These are phyloP conservation scores for Chromobotia macracanthus DNA, from an alignment of 2,797 vertebrate genomes.

Conservation along the genomic window DNA sequence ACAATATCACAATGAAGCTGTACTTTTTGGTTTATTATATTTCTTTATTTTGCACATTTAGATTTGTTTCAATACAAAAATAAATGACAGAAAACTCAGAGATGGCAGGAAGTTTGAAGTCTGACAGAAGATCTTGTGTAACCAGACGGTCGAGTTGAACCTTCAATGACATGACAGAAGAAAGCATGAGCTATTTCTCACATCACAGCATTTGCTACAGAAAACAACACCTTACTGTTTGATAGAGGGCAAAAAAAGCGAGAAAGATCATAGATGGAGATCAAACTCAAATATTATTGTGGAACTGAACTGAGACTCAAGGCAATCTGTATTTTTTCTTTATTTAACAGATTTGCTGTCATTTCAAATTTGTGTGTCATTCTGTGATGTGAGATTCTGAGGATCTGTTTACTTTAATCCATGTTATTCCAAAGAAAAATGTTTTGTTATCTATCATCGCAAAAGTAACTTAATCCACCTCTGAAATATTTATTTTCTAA, in stretches of 20 bases:
- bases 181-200: neutral
- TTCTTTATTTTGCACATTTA: conserved; percentile 30
- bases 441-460: too few relatives aligned
- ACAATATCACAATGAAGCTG: too few relatives aligned
- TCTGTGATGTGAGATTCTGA: too few relatives aligned
- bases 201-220: neutral
- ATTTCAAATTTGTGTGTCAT: too few relatives aligned
- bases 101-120: conserved; percentile 55
- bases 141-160: conserved; percentile 14
- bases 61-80: conserved; percentile 33
- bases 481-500: too few relatives aligned
- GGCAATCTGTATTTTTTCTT: too few relatives aligned
- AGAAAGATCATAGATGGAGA: neutral
- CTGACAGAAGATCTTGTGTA: conserved; percentile 53
- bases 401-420: too few relatives aligned
- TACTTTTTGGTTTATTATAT: neutral
- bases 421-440: too few relatives aligned
- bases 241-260: neutral
- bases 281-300: conserved; percentile 17
- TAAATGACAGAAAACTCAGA: conserved; percentile 28
- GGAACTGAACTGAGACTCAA: neutral
- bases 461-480: too few relatives aligned
- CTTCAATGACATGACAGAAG: neutral
- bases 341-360: too few relatives aligned
- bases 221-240: neutral